Evolutionary conservation across 2,797 vertebrate genomes (phyloP).

Genomic region (Odontamblyopus rebecca): DNA sequence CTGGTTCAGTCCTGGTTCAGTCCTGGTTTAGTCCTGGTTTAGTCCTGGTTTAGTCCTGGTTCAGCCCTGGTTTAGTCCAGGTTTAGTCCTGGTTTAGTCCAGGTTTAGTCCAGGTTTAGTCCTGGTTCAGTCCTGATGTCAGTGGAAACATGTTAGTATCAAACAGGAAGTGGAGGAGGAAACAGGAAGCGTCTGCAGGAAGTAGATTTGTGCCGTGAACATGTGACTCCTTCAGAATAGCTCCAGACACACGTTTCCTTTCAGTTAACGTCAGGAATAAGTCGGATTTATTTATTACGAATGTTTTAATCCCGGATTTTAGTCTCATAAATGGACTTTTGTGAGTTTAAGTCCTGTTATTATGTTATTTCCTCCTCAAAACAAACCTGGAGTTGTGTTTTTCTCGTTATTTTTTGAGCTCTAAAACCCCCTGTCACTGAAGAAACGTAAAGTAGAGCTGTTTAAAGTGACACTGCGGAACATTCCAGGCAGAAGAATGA

Average conservation of each 20-base stretch:
- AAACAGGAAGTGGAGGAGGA: constrained; percentile 69
- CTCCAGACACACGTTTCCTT: not conserved
- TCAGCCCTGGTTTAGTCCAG: not conserved
- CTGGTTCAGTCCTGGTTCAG: not conserved
- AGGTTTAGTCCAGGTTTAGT: not conserved
- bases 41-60: not conserved
- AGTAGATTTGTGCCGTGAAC: constrained; percentile 69
- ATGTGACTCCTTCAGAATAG: constrained; percentile 34
- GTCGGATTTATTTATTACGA: too few species aligned
- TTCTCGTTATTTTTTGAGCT: too few species aligned
- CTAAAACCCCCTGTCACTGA: too few species aligned
- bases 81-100: not conserved
- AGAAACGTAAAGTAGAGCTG: too few species aligned
- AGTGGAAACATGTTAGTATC: constrained; percentile 49
- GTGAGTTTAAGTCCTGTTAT: too few species aligned
- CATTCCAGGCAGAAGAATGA: too few species aligned
- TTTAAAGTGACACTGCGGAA: too few species aligned
- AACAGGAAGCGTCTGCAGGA: constrained; percentile 72
- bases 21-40: not conserved
- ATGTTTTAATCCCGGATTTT: too few species aligned
- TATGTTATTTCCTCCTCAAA: too few species aligned
- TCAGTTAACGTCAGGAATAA: too few species aligned
- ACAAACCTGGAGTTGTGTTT: too few species aligned
- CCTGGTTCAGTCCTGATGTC: not conserved
- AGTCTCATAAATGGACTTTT: too few species aligned